Base-by-base conservation (phyloP, 2,113 vertebrate species). In the Toxotes chatareus region DNA sequence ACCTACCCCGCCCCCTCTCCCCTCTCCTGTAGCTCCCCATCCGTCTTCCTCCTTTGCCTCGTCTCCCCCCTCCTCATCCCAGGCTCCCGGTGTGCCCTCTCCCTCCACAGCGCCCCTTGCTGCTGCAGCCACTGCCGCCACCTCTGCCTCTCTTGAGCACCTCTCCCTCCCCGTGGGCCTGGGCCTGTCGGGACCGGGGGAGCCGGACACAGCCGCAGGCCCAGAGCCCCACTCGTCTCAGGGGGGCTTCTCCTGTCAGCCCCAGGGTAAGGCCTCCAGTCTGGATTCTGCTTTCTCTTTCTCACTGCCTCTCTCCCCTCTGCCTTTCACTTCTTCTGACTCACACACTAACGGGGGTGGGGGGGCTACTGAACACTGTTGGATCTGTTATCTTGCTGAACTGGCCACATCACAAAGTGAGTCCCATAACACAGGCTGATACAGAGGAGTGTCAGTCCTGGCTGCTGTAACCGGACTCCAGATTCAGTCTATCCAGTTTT, bases 61-160 rank as follows among this genome's bases (percentile, higher is more conserved):
- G 91, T 95, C 93, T 94, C 90, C 79, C 93, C 96, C 95, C 96
- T 93, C 97, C 96, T 97, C 96, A 95, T 97, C 96, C 97, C 98
- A 97, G 96, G 96, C 97, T 96, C 96, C 97, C 97, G 96, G 97
- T 97, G 94, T 99, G 95, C 97, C 97, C 96, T 98, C 97, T 99
- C 97, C 97, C 96, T 97, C 96, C 97, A 96, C 97, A 99, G 97
- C 96, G 93, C 95, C 96, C 96, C 95, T 94, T 94, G 96, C 97
- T 76, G 85, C 92, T 19, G 77, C 85, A 44, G 84, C 84, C 21
- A 53, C 85, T 23, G 59, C 86, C 16, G 16, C 87, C 75, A 55
- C 76, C 78, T 80, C 79, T 80, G 72, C 86, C 84, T 89, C 85
- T 47, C 71, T 86, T 63, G 93, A 91, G 82, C 89, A 85, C 82